Base-by-base conservation (phyloP, 2,888 invertebrate genomes). In the Tachystola acroxantha region DNA sequence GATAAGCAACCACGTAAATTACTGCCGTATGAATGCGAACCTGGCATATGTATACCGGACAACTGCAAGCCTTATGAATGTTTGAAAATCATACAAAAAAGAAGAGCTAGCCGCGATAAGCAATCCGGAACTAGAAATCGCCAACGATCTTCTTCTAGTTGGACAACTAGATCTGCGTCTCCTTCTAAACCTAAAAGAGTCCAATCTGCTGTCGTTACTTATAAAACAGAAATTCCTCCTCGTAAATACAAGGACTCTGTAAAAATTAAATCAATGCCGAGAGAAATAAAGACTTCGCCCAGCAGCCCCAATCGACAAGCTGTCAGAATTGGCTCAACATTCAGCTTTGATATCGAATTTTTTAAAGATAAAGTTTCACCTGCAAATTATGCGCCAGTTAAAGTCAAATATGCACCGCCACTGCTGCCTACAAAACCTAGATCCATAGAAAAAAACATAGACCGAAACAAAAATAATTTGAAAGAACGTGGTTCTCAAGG, bases 31-130 rank as follows among this genome's bases (percentile, higher is more conserved):
- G 59, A 60, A 43, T 66, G 63, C 43, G 62, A 65, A 36, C 58
- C 57, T 20, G 57, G 53, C 19, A 36, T 59, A 20, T 66, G 65
- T 44, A 28, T 50, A 32, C 59, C 63, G 25, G 53, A 49, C 25
- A 37, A 54, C 36, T 67, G 67, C 40, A 43, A 65, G 44, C 57
- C 67, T 11, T 46, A 59, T 37, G 32, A 46, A 34, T 67, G 64
- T 34, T 36, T 53, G 28, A 38, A 57, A 42, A n/a, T 58, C 28
- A 56, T 57, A 2, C 54, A 59, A 13, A 39, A 37, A 31, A 50
- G 51, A 33, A 34, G 30, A n/a, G 42, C n/a, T 10, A 30, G n/a
- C 24, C 36, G 33, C 34, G 27, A 41, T 5, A 45, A 39, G 33
- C 45, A 45, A 25, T 43, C 45, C 14, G 46, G 42, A 25, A 48